phyloP scores from a whole-genome alignment of 2,888 invertebrate genomes.

The Ptilodon capucinus region DNA sequence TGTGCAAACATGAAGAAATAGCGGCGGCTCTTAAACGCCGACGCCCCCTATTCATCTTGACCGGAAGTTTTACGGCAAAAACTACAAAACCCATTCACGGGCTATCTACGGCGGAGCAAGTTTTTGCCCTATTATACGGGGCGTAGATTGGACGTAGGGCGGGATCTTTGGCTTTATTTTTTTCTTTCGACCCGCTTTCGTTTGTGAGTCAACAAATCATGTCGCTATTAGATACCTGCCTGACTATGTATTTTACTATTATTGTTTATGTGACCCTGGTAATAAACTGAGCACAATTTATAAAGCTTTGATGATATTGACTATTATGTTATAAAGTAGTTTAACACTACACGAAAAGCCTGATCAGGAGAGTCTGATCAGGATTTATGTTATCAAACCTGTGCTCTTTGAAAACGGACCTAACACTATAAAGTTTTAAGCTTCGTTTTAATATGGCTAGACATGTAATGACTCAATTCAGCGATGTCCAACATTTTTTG shows the following conservation, averaged over 20 bases:
- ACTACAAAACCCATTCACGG: conserved; percentile 40
- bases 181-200: not conserved
- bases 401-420: too few species aligned
- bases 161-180: conserved; percentile 14
- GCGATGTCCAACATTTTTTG: too few species aligned
- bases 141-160: conserved; percentile 35
- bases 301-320: too few species aligned
- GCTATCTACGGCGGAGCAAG: conserved; percentile 30
- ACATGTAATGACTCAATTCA: not conserved
- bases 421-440: too few species aligned
- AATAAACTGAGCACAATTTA: too few species aligned
- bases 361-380: too few species aligned
- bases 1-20: conserved; percentile 39
- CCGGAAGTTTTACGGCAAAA: conserved; percentile 41
- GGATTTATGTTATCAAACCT: too few species aligned
- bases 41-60: conserved; percentile 44
- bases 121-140: conserved; percentile 49
- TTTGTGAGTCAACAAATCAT: not conserved
- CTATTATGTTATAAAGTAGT: too few species aligned
- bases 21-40: conserved; percentile 21
- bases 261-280: too few species aligned
- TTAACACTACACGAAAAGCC: too few species aligned
- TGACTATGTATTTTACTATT: not conserved
- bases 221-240: too few species aligned
- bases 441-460: not conserved